Evolutionary conservation across 1,140 invertebrate genomes (phyloP).

Genomic region (Andrena cerasifolii): DNA sequence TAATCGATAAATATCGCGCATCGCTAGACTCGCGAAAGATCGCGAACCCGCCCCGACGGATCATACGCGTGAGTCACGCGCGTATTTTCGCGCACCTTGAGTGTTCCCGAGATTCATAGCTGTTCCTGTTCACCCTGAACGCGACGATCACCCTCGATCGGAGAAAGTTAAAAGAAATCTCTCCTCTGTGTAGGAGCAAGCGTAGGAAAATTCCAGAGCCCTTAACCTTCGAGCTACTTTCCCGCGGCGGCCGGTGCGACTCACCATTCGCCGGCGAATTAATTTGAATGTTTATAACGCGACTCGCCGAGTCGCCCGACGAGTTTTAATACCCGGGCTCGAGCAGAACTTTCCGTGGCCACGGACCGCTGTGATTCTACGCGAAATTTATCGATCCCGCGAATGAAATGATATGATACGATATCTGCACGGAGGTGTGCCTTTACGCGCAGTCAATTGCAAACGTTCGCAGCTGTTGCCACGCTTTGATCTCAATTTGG

Average conservation of each 20-base stretch:
- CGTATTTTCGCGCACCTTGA: conserved; percentile 64
- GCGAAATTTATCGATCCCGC: too few relatives aligned
- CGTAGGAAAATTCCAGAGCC: conserved; percentile 22
- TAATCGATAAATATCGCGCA: too few relatives aligned
- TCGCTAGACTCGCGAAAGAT: too few relatives aligned
- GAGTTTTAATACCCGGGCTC: background rate
- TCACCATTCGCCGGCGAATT: background rate
- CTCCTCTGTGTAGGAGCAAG: background rate
- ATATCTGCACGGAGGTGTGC: too few relatives aligned
- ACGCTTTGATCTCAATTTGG: background rate
- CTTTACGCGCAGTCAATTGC: too few relatives aligned
- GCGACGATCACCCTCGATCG: conserved; percentile 31
- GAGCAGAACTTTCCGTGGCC: too few relatives aligned
- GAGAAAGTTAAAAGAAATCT: conserved; percentile 10
- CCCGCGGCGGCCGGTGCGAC: background rate
- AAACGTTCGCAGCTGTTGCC: too few relatives aligned
- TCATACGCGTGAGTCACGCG: too few relatives aligned
- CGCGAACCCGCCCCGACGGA: too few relatives aligned
- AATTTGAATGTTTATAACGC: background rate
- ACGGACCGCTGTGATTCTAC: too few relatives aligned
- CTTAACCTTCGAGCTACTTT: background rate
- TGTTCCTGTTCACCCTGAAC: conserved; percentile 60
- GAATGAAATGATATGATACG: too few relatives aligned
- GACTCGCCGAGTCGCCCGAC: background rate
- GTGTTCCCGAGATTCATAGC: conserved; percentile 25